phyloP scores from a whole-genome alignment of 92 coral and sea anemone species.

The Zoanthus solanderi region DNA sequence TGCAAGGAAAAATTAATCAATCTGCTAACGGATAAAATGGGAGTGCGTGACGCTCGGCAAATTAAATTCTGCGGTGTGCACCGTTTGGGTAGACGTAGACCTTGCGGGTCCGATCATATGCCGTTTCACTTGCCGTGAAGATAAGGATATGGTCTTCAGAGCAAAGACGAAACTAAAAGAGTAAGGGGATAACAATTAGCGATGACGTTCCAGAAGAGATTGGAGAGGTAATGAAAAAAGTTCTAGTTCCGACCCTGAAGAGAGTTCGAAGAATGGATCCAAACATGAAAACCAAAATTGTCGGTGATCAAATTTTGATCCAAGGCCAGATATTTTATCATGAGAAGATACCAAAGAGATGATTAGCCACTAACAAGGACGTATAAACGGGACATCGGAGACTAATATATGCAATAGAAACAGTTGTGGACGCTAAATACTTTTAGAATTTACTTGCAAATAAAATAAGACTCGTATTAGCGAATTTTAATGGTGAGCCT shows the following conservation, averaged over 20 bases:
- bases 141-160: conserved; percentile 1
- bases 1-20: conserved; percentile 3
- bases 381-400: neutral
- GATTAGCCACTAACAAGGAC: neutral
- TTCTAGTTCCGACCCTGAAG: neutral
- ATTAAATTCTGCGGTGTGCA: conserved; percentile 13
- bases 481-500: conserved; percentile 1
- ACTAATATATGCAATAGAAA: neutral
- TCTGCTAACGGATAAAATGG: neutral
- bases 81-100: neutral
- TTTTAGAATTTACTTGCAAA: neutral
- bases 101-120: conserved; percentile 12
- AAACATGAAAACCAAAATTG: neutral
- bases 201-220: conserved; percentile 3
- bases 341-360: neutral
- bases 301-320: neutral
- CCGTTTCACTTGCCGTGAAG: conserved; percentile 27
- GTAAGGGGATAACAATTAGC: neutral
- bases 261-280: neutral
- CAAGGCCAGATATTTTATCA: conserved; percentile 1
- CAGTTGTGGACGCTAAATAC: no score
- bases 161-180: conserved; percentile 13
- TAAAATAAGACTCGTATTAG: conserved; percentile 2
- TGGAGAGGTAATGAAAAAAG: neutral
- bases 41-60: neutral